These are phyloP conservation scores for Melanostoma scalare DNA, from an alignment of 2,888 invertebrate genomes.

Conservation along the genomic window DNA sequence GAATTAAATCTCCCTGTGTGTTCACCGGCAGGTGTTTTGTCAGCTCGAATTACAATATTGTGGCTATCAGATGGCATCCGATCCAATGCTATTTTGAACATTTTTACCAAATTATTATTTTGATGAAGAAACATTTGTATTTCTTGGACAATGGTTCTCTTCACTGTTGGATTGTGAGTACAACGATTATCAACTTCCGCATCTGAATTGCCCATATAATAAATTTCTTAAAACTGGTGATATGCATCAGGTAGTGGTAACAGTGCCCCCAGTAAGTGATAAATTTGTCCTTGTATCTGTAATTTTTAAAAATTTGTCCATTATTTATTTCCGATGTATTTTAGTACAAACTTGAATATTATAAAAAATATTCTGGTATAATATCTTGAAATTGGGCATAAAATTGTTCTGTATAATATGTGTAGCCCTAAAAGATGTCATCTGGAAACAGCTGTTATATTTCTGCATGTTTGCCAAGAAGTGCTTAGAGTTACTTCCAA, in stretches of 20 bases:
- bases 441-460: slow-evolving; percentile 1
- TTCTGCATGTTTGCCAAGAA: too few relatives aligned
- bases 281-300: slow-evolving; percentile 37
- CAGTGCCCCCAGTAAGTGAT: slow-evolving; percentile 29
- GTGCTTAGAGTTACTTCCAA: too few relatives aligned
- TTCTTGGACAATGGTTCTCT: too few relatives aligned
- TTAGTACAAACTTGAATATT: slow-evolving; percentile 10
- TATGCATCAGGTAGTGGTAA: slow-evolving; percentile 30
- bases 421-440: slow-evolving; percentile 49
- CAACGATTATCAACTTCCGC: too few relatives aligned
- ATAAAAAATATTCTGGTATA: slow-evolving; percentile 30
- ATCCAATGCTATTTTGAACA: too few relatives aligned
- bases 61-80: too few relatives aligned
- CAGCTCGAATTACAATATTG: too few relatives aligned
- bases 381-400: slow-evolving; percentile 42
- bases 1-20: too few relatives aligned
- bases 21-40: too few relatives aligned
- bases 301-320: slow-evolving; percentile 33
- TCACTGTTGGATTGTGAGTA: too few relatives aligned
- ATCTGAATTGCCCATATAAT: slow-evolving; percentile 10
- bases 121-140: too few relatives aligned
- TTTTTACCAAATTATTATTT: too few relatives aligned
- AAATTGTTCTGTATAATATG: slow-evolving; percentile 48
- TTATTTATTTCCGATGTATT: slow-evolving; percentile 6
- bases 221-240: slow-evolving; percentile 40